A percentile compares a stretch with the other conserved stretches of the same genome.
These are phyloP conservation scores for Esox lucius DNA, from an alignment of 2,797 vertebrate genomes.

Conservation along the genomic window DNA sequence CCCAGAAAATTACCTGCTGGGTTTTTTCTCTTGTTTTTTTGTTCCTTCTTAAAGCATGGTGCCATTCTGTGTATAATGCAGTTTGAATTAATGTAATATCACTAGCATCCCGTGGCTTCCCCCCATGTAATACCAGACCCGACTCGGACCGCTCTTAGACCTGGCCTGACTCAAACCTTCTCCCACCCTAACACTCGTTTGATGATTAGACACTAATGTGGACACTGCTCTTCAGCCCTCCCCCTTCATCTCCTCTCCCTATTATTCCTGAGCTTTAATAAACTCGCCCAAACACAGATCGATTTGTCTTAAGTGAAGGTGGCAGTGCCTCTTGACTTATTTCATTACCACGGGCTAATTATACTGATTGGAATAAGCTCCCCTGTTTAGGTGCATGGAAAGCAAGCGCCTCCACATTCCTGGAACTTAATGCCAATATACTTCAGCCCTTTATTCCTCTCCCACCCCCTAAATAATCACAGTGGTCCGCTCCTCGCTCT, in stretches of 20 bases:
- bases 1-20: slow-evolving; percentile 28
- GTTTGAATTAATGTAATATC: slow-evolving; percentile 23
- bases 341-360: slow-evolving; percentile 84
- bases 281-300: slow-evolving; percentile 80
- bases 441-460: slow-evolving; percentile 32
- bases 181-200: slow-evolving; percentile 32
- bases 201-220: slow-evolving; percentile 77
- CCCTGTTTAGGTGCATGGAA: slow-evolving; percentile 74
- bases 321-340: slow-evolving; percentile 80
- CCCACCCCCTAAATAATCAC: slow-evolving; percentile 69
- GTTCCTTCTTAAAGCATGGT: slow-evolving; percentile 32
- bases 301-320: slow-evolving; percentile 84
- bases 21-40: slow-evolving; percentile 17
- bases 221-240: slow-evolving; percentile 37
- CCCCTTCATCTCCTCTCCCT: slow-evolving; percentile 31
- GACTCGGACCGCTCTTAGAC: not conserved
- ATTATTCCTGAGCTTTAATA: slow-evolving; percentile 81
- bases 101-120: slow-evolving; percentile 60
- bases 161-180: slow-evolving; percentile 33
- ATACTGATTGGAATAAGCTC: slow-evolving; percentile 81
- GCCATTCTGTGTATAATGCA: slow-evolving; percentile 34
- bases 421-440: slow-evolving; percentile 29
- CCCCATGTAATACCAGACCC: slow-evolving; percentile 42
- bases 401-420: slow-evolving; percentile 52
- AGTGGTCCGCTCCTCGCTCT: slow-evolving; percentile 58